phyloP scores from a whole-genome alignment of 2,113 vertebrate genomes.

The Cricetomys ansorgei region DNA sequence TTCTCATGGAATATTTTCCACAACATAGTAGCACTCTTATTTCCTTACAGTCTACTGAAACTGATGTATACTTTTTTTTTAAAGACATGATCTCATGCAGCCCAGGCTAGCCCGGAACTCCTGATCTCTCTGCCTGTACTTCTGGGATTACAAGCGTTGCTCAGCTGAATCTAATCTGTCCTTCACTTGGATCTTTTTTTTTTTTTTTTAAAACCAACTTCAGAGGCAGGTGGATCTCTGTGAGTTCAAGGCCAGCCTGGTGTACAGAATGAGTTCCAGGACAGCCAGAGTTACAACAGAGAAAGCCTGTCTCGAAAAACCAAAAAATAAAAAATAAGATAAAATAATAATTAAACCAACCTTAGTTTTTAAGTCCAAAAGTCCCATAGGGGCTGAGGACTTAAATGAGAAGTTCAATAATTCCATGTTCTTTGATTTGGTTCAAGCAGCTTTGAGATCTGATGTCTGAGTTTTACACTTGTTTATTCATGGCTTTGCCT shows the following conservation, averaged over 20 bases:
- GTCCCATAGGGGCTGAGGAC: not conserved
- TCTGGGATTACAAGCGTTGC: not conserved
- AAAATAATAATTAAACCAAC: no score
- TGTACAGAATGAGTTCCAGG: no score
- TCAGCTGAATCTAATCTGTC: not conserved
- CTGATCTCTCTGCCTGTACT: not conserved
- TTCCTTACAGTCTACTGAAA: not conserved
- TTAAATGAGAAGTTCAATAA: not conserved
- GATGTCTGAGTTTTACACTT: not conserved
- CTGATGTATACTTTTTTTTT: not conserved
- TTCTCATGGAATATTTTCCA: not conserved
- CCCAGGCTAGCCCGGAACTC: not conserved
- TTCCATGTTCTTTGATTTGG: not conserved
- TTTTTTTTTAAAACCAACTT: not conserved
- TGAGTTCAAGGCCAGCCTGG: no score
- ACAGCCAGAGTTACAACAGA: no score
- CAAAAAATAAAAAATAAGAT: no score
- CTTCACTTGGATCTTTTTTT: not conserved
- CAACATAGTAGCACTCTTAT: not conserved
- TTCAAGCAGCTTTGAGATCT: not conserved
- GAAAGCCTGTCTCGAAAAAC: no score
- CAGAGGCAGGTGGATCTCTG: no score
- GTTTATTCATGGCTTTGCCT: not conserved
- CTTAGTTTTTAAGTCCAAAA: not conserved
- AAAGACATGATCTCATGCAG: not conserved